Percentiles rank a stretch among this genome's conserved stretches.
phyloP scores from a whole-genome alignment of 2,113 vertebrate species.

The Pomatorhinus ruficollis region DNA sequence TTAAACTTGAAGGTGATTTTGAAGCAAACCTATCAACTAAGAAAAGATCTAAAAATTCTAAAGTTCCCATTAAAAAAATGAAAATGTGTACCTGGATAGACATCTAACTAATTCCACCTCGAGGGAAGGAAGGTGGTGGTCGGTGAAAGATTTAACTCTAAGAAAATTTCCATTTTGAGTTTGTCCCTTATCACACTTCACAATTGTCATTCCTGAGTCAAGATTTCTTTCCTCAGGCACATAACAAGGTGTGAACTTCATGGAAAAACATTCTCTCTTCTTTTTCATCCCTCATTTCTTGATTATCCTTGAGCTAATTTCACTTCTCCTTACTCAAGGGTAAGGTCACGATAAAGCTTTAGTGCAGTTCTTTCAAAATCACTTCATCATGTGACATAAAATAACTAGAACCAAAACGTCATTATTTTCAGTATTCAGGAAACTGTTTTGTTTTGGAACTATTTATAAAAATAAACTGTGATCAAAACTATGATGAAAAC shows the following conservation, averaged over 20 bases:
- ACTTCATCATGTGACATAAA: not conserved
- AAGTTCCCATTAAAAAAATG: not conserved
- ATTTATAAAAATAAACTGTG: not conserved
- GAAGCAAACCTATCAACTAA: not conserved
- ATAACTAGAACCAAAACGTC: not conserved
- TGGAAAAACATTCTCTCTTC: not conserved
- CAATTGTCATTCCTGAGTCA: not conserved
- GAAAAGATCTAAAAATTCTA: not conserved
- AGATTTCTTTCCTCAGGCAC: not conserved
- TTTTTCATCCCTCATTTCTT: not conserved
- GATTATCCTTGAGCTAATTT: not conserved
- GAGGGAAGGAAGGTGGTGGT: not conserved
- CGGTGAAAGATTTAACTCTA: not conserved
- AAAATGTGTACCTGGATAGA: not conserved
- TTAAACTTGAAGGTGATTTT: not conserved
- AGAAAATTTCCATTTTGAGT: not conserved
- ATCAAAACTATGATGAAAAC: not conserved
- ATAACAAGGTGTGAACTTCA: not conserved
- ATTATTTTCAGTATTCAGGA: not conserved
- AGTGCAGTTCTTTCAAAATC: not conserved
- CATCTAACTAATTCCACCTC: not conserved
- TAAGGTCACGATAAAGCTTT: not conserved
- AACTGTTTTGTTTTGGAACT: not conserved
- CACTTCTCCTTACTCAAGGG: not conserved
- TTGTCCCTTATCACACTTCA: not conserved